Evolutionary conservation across 2,888 invertebrate species (phyloP).

Genomic region (Perizoma affinitatum): DNA sequence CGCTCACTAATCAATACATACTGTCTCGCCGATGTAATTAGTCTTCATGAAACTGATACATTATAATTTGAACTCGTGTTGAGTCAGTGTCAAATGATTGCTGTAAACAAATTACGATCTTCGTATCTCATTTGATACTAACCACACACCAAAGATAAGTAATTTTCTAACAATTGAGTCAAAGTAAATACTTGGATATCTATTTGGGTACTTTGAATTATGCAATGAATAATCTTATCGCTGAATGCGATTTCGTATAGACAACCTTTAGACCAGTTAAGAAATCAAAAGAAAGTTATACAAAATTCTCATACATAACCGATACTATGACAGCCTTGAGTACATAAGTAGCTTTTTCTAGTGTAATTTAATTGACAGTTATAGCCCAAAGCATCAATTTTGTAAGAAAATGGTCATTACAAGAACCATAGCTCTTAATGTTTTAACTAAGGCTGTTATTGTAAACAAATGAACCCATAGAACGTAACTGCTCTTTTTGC

Average conservation of each 20-base stretch:
- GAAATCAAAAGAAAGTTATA: too few relatives aligned
- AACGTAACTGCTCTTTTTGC: conserved; percentile 32
- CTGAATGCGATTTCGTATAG: too few relatives aligned
- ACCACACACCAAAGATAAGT: too few relatives aligned
- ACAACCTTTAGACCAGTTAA: too few relatives aligned
- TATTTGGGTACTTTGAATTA: too few relatives aligned
- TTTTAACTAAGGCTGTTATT: conserved; percentile 24
- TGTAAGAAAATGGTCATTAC: conserved; percentile 19
- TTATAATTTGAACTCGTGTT: conserved; percentile 53
- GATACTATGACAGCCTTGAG: too few relatives aligned
- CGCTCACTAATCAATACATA: conserved; percentile 48
- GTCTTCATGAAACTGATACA: conserved; percentile 63
- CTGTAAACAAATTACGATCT: neutral
- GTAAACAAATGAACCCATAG: conserved; percentile 31
- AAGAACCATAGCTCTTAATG: conserved; percentile 19
- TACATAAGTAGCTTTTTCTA: too few relatives aligned
- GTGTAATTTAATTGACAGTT: conserved; percentile 1
- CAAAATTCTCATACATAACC: too few relatives aligned
- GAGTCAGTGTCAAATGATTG: conserved; percentile 34
- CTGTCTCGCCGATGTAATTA: conserved; percentile 61
- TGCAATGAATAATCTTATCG: too few relatives aligned
- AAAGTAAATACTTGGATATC: too few relatives aligned
- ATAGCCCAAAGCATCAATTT: conserved; percentile 20
- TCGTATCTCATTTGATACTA: too few relatives aligned
- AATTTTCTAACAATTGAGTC: too few relatives aligned